A percentile compares a stretch with the other conserved stretches of the same genome.
These are phyloP conservation scores for Nasonovia ribisnigri DNA, from an alignment of 2,888 invertebrate species.

Conservation along the genomic window DNA sequence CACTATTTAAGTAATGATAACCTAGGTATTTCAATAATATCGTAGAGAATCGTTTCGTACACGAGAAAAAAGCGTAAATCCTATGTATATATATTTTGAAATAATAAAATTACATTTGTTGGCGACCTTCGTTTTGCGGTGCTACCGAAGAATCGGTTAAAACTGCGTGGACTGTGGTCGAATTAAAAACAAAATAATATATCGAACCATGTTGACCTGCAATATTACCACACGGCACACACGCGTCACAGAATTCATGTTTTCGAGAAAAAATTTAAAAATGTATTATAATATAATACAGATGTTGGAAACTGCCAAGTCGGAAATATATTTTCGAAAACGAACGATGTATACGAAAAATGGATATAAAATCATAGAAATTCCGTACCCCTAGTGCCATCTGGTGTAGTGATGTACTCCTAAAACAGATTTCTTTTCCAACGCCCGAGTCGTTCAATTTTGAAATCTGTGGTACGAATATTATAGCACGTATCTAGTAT, in stretches of 20 bases:
- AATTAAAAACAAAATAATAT: background rate
- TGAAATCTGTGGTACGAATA: background rate
- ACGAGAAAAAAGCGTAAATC: background rate
- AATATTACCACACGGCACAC: background rate
- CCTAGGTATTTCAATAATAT: background rate
- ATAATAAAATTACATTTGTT: background rate
- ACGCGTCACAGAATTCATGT: background rate
- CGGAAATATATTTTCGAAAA: background rate
- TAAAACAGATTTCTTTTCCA: background rate
- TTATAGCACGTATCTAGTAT: background rate
- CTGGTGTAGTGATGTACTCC: background rate
- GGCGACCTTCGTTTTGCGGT: background rate
- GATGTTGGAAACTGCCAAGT: background rate
- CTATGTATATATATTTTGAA: background rate
- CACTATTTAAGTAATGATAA: background rate
- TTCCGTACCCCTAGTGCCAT: slow-evolving; percentile 14
- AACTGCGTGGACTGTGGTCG: background rate
- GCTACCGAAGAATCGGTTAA: background rate
- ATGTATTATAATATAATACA: background rate
- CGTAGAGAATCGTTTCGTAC: background rate
- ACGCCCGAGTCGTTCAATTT: background rate
- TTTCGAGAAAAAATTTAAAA: background rate
- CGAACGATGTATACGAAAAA: background rate
- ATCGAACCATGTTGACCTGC: background rate
- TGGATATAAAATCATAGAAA: background rate